These are phyloP conservation scores for Aethina tumida DNA, from an alignment of 1,140 invertebrate species.

Conservation along the genomic window DNA sequence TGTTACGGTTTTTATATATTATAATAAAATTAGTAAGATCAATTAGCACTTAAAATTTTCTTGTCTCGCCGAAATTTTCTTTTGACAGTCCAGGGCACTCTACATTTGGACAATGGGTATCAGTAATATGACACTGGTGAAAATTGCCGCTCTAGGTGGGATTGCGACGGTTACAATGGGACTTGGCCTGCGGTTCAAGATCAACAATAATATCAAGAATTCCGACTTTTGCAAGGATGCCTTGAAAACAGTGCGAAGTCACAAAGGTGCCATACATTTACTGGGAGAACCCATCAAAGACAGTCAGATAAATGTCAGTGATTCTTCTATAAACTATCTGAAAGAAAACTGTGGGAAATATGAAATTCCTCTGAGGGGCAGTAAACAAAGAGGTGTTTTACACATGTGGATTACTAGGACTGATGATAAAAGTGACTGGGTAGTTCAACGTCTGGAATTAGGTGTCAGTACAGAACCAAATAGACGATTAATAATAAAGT, in stretches of 20 bases:
- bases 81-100: too few relatives aligned
- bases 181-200: slow-evolving; percentile 35
- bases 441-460: slow-evolving; percentile 42
- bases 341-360: slow-evolving; percentile 44
- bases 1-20: too few relatives aligned
- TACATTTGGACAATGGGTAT: slow-evolving; percentile 23
- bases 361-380: slow-evolving; percentile 47
- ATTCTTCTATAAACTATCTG: slow-evolving; percentile 43
- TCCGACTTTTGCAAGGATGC: slow-evolving; percentile 47
- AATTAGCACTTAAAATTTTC: too few relatives aligned
- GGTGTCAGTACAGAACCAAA: slow-evolving; percentile 40
- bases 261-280: slow-evolving; percentile 44
- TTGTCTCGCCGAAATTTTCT: too few relatives aligned
- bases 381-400: slow-evolving; percentile 46
- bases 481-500: slow-evolving; percentile 38
- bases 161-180: slow-evolving; percentile 38
- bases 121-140: slow-evolving; percentile 38
- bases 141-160: slow-evolving; percentile 42
- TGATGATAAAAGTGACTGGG: slow-evolving; percentile 35
- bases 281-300: slow-evolving; percentile 57
- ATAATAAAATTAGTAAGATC: too few relatives aligned
- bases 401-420: slow-evolving; percentile 39
- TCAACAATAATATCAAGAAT: slow-evolving; percentile 38
- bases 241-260: slow-evolving; percentile 40
- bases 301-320: slow-evolving; percentile 44